A percentile compares a stretch with the other conserved stretches of the same genome.
phyloP scores from a whole-genome alignment of 2,888 invertebrate species.

The Geophilus truncorum region DNA sequence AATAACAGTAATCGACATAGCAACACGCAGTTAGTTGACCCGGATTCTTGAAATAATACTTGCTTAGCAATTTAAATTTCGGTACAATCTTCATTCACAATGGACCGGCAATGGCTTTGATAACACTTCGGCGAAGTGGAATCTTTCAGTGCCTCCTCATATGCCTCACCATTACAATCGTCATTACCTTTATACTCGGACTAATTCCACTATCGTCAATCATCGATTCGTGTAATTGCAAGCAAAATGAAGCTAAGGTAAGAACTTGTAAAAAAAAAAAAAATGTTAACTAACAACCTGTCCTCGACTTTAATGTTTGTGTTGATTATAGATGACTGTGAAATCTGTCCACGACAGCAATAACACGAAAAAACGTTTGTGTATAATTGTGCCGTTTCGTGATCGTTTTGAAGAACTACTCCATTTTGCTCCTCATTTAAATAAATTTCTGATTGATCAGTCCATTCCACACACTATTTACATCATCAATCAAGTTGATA shows the following conservation, averaged over 20 bases:
- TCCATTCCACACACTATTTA: conserved; percentile 76
- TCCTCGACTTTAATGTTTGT: neutral
- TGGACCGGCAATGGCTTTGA: neutral
- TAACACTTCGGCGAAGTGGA: neutral
- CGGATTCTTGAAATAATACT: no score
- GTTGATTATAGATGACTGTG: neutral
- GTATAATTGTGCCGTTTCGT: conserved; percentile 84
- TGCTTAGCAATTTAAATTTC: neutral
- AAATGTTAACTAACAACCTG: neutral
- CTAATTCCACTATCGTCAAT: neutral
- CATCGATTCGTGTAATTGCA: conserved; percentile 1
- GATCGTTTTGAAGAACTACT: conserved; percentile 94
- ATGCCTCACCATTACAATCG: neutral
- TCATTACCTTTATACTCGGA: neutral
- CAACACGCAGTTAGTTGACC: no score
- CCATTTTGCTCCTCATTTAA: conserved; percentile 84
- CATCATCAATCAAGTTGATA: conserved; percentile 77
- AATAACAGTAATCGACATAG: no score
- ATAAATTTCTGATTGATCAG: conserved; percentile 73
- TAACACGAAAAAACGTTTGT: conserved; percentile 1
- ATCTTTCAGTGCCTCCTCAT: neutral
- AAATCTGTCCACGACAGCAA: neutral
- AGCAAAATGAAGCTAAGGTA: neutral
- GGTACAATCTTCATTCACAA: neutral
- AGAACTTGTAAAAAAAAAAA: neutral